Evolutionary conservation across 2,888 invertebrate genomes (phyloP).

Genomic region (Drosophila kanekoi): DNA sequence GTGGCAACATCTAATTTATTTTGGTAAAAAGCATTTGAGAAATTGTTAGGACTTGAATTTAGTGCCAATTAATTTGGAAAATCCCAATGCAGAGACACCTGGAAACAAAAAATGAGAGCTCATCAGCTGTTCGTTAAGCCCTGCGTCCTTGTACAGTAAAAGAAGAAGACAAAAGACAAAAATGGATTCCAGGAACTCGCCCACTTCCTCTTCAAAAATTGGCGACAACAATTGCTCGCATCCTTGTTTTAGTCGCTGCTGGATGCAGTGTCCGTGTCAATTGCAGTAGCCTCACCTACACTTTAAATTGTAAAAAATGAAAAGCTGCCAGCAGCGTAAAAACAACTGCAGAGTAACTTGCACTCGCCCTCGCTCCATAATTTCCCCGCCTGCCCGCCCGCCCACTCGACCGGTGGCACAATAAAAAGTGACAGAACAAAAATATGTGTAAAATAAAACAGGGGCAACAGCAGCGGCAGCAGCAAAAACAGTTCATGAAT

Average conservation of each 20-base stretch:
- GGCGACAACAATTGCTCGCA: constrained; percentile 34
- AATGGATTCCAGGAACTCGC: constrained; percentile 24
- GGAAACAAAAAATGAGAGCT: constrained; percentile 19
- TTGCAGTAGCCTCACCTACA: constrained; percentile 74
- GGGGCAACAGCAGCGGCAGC: constrained; percentile 37
- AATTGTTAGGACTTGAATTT: constrained; percentile 44
- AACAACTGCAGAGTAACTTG: constrained; percentile 48
- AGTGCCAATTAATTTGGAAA: constrained; percentile 65
- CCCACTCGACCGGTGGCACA: constrained; percentile 45
- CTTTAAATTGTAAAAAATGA: constrained; percentile 72
- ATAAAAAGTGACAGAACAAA: constrained; percentile 78
- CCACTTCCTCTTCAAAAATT: constrained; percentile 33
- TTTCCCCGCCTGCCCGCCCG: not conserved
- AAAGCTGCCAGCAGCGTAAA: constrained; percentile 66
- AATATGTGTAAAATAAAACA: constrained; percentile 78
- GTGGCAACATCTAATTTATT: constrained; percentile 57
- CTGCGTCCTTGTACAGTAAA: not conserved
- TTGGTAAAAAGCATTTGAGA: constrained; percentile 44
- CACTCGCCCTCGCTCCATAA: constrained; percentile 3
- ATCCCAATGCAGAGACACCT: constrained; percentile 33
- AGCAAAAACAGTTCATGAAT: constrained; percentile 75
- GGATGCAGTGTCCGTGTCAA: constrained; percentile 72
- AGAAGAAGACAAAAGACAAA: not conserved
- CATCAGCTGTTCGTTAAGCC: constrained; percentile 25
- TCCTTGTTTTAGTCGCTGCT: constrained; percentile 26